Evolutionary conservation across 64 coral and sea anemone species (phyloP).

Genomic region (Platygyra sinensis): DNA sequence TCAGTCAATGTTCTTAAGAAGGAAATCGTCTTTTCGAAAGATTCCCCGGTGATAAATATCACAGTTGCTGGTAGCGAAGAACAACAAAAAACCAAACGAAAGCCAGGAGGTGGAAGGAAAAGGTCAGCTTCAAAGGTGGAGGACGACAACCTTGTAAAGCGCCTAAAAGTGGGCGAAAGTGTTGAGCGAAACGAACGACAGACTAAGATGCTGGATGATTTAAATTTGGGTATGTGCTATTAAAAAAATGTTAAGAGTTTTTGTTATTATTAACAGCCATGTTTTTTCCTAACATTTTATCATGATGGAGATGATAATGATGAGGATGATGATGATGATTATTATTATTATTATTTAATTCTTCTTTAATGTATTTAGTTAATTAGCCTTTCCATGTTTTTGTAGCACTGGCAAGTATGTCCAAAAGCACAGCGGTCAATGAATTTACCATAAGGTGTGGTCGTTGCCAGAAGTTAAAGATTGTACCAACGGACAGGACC

Average conservation of each 20-base stretch:
- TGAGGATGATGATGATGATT: no score
- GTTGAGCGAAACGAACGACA: conserved; percentile 35
- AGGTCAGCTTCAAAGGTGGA: conserved; percentile 35
- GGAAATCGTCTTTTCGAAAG: conserved; percentile 54
- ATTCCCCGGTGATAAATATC: conserved; percentile 41
- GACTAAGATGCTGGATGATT: conserved; percentile 45
- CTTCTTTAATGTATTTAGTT: no score
- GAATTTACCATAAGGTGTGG: conserved; percentile 19
- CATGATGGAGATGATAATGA: no score
- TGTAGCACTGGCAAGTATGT: conserved; percentile 19
- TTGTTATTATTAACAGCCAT: no score
- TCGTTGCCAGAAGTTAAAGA: conserved; percentile 30
- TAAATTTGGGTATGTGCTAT: conserved; percentile 50
- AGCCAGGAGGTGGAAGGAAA: conserved; percentile 43
- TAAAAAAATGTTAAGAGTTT: conserved; percentile 53
- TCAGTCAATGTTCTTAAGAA: conserved; percentile 59
- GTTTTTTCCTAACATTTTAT: no score
- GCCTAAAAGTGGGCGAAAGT: conserved; percentile 35
- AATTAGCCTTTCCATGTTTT: no score
- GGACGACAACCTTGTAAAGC: conserved; percentile 35
- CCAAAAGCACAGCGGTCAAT: conserved; percentile 4
- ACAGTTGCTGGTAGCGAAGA: background rate
- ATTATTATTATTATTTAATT: no score
- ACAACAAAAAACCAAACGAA: conserved; percentile 28
- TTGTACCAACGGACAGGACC: conserved; percentile 30